Conservation (phyloP, 2,888 invertebrate genomes). For the Caenorhabditis sp. region DNA sequence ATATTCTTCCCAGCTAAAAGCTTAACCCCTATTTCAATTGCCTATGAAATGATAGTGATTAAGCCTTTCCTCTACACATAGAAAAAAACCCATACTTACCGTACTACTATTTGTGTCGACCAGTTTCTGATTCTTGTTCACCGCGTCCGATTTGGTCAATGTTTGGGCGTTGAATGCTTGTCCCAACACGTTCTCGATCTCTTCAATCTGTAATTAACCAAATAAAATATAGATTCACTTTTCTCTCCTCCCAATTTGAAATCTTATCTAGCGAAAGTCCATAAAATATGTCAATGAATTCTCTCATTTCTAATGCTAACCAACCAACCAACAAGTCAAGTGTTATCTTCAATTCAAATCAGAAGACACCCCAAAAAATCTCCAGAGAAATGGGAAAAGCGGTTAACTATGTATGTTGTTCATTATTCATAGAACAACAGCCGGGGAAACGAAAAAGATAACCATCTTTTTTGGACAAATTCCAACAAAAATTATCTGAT, state of each 20-base stretch:
- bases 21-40: too few species aligned
- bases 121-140: not conserved
- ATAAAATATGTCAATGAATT: not conserved
- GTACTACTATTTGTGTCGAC: not conserved
- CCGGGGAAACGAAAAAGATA: not conserved
- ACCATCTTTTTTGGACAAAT: not conserved
- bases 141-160: not conserved
- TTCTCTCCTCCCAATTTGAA: too few species aligned
- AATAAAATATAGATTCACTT: not conserved
- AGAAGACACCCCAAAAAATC: not conserved
- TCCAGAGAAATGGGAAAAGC: not conserved
- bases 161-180: conserved; percentile 6
- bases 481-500: not conserved
- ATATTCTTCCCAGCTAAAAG: too few species aligned
- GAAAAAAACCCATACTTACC: not conserved
- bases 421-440: not conserved
- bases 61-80: not conserved
- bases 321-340: not conserved
- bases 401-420: not conserved
- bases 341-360: not conserved
- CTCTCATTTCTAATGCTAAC: not conserved
- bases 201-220: conserved; percentile 40
- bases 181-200: conserved; percentile 45
- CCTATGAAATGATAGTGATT: too few species aligned
- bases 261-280: not conserved